Evolutionary conservation across 2,888 invertebrate species (phyloP).

Genomic region (Sminthurides aquaticus): DNA sequence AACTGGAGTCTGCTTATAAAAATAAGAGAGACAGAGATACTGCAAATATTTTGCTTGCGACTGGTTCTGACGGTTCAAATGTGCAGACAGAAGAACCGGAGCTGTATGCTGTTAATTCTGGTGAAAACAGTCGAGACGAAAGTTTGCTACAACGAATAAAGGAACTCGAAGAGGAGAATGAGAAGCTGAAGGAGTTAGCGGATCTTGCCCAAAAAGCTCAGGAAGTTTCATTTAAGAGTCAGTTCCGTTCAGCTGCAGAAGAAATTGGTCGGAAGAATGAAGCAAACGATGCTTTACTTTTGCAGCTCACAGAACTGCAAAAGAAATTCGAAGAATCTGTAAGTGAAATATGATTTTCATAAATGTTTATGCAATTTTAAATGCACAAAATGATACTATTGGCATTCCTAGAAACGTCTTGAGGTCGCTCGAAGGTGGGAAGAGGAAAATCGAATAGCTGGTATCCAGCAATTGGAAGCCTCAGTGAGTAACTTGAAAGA

Average conservation of each 20-base stretch:
- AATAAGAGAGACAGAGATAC: slow-evolving; percentile 9
- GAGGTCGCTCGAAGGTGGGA: not conserved
- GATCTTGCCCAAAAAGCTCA: no score
- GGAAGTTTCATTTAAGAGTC: no score
- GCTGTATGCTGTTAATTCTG: not conserved
- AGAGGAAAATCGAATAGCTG: not conserved
- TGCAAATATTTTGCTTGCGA: slow-evolving; percentile 1
- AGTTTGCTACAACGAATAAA: not conserved
- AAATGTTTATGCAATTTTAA: no score
- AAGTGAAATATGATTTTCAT: no score
- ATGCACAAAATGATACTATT: no score
- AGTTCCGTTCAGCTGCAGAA: no score
- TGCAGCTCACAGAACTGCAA: no score
- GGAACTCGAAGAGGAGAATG: slow-evolving; percentile 12
- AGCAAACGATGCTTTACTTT: no score
- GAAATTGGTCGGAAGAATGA: no score
- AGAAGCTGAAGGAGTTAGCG: slow-evolving; percentile 9
- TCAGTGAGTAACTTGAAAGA: not conserved
- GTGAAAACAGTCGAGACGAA: not conserved
- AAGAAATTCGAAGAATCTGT: no score
- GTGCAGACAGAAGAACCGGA: not conserved
- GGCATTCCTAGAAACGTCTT: not conserved
- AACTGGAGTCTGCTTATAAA: slow-evolving; percentile 18
- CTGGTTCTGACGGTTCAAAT: not conserved
- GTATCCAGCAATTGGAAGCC: not conserved